Percentiles rank a stretch among this genome's conserved stretches.
These are phyloP conservation scores for Pristionchus fissidentatus DNA, from an alignment of 2,888 invertebrate species.

Conservation along the genomic window DNA sequence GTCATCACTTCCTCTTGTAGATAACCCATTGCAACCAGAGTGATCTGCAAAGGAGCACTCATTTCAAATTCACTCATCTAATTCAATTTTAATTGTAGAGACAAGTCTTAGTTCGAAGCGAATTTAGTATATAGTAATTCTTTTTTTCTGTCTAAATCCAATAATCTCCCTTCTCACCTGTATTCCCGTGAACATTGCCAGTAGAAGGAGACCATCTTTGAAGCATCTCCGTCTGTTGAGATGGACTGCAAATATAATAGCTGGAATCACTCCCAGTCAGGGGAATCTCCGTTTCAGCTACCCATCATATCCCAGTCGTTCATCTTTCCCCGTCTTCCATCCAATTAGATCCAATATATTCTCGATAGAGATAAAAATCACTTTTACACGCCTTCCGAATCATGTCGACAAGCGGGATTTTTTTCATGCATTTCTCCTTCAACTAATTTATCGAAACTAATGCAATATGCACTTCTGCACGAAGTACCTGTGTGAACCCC, in stretches of 20 bases:
- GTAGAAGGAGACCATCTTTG: conserved; percentile 48
- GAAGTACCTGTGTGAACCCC: too few species aligned
- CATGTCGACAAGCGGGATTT: too few species aligned
- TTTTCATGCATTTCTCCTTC: too few species aligned
- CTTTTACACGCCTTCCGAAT: too few species aligned
- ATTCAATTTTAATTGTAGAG: background rate
- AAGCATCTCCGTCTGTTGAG: background rate
- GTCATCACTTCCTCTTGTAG: conserved; percentile 99
- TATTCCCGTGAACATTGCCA: conserved; percentile 39
- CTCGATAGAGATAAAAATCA: too few species aligned
- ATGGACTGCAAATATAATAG: background rate
- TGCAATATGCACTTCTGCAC: background rate
- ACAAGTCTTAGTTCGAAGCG: background rate
- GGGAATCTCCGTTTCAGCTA: too few species aligned
- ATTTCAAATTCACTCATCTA: background rate
- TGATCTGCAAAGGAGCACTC: conserved; percentile 81
- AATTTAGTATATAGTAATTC: background rate
- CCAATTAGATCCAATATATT: too few species aligned
- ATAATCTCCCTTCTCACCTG: background rate
- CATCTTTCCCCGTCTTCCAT: too few species aligned
- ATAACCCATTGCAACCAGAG: conserved; percentile 90
- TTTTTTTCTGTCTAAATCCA: background rate
- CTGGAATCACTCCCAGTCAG: background rate
- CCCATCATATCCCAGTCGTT: too few species aligned
- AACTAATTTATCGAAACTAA: background rate